Evolutionary conservation across 2,797 vertebrate species (phyloP).

Genomic region (Tachyglossus aculeatus): DNA sequence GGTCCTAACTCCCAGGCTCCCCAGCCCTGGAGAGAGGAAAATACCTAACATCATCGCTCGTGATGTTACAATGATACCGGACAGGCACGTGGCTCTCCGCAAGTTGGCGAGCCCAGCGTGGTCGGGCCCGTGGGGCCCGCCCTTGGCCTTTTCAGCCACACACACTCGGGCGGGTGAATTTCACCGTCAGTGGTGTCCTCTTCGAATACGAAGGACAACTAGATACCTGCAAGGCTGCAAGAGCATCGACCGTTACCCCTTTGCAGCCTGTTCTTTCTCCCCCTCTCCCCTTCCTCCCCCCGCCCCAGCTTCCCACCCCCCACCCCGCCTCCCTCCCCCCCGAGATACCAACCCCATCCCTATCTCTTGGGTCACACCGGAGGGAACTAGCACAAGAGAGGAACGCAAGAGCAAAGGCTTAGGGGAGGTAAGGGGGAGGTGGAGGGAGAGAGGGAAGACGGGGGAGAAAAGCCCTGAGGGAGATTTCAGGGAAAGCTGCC

Average conservation of each 20-base stretch:
- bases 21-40: no score
- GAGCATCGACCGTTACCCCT: background rate
- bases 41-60: constrained; percentile 21
- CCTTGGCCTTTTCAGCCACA: background rate
- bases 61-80: no score
- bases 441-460: no score
- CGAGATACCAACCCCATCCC: background rate
- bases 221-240: background rate
- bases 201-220: no score
- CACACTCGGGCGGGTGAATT: background rate
- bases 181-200: no score
- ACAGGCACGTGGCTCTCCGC: no score
- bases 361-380: background rate
- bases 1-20: no score
- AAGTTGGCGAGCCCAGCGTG: no score
- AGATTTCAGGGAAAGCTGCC: constrained; percentile 10
- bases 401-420: background rate
- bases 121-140: no score
- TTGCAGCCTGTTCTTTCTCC: background rate
- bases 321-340: background rate
- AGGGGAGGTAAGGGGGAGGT: background rate
- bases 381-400: background rate
- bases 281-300: background rate
- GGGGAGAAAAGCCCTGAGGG: no score
- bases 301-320: background rate